Percentiles rank a stretch among this genome's conserved stretches.
These are phyloP conservation scores for Gambusia affinis DNA, from an alignment of 2,113 vertebrate species.

Conservation along the genomic window DNA sequence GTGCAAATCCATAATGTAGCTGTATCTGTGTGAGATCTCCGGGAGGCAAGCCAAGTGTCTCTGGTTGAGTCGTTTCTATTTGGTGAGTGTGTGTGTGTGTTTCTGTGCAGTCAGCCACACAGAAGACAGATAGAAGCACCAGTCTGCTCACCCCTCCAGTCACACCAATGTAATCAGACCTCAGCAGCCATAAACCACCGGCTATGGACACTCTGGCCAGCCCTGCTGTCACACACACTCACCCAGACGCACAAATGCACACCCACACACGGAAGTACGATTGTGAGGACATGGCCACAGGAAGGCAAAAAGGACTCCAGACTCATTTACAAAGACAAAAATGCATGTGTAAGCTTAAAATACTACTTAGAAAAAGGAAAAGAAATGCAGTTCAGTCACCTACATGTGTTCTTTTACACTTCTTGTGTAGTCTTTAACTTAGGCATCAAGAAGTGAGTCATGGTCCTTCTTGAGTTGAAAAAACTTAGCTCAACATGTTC, in stretches of 20 bases:
- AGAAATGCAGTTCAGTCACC: neutral
- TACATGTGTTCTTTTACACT: slow-evolving; percentile 5
- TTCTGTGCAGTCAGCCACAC: slow-evolving; percentile 69
- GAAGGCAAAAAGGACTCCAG: slow-evolving; percentile 9
- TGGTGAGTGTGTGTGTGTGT: slow-evolving; percentile 26
- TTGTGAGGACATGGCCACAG: slow-evolving; percentile 20
- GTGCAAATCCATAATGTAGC: slow-evolving; percentile 61
- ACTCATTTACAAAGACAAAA: slow-evolving; percentile 15
- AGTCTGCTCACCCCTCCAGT: slow-evolving; percentile 69
- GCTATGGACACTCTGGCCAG: slow-evolving; percentile 64
- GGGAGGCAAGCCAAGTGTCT: slow-evolving; percentile 70
- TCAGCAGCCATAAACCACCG: slow-evolving; percentile 73
- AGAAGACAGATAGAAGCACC: slow-evolving; percentile 73
- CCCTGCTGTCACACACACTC: slow-evolving; percentile 48
- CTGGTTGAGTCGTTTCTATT: slow-evolving; percentile 70
- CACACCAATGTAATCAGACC: slow-evolving; percentile 75
- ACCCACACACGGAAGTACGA: slow-evolving; percentile 33
- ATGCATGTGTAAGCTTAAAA: slow-evolving; percentile 3
- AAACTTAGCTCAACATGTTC: slow-evolving; percentile 35
- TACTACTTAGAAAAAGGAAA: neutral
- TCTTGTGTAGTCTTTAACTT: slow-evolving; percentile 4
- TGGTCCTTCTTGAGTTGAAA: slow-evolving; percentile 44
- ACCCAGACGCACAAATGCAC: slow-evolving; percentile 37
- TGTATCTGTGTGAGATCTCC: slow-evolving; percentile 64
- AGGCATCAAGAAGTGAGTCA: slow-evolving; percentile 10